Base-by-base conservation (phyloP, 2,797 vertebrate species). In the Philypnodon macrostomus region DNA sequence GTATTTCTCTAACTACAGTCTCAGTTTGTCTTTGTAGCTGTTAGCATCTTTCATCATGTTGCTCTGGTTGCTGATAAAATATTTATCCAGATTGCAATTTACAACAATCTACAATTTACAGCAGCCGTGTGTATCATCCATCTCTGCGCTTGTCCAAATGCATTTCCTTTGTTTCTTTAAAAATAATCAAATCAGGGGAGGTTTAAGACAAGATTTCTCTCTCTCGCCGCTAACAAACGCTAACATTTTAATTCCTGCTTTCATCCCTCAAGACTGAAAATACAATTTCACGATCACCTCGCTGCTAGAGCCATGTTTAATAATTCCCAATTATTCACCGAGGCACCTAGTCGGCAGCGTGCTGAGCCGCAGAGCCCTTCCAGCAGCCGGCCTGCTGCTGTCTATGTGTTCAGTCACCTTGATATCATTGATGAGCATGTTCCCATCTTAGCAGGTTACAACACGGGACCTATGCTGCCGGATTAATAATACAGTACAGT, bases 401-500 rank as follows among this genome's bases (percentile, higher is more conserved):
- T 41, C 76, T 77, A 71, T 85, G 75, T 86, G 82, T 80, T 86
- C 82, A 85, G 75, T 80, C 85, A 86, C 84, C 84, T 87, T 79
- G 79, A 75, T 86, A 86, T 81, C 80, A 86, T 83, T 78, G 45
- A 76, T 80, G 81, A 85, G 76, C 75, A 78, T 79, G 77, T 80
- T 80, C 69, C 64, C 79, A 76, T 88, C 84, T 85, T 83, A 81
- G 73, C 85, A 83, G 81, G 77, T 84, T 86, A 53, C 75, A 59
- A 29, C 57, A 39, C 54, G 45, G 63, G 77, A 80, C 84, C 82
- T 72, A 39, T 70, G 80, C 83, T 80, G 69, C 58, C 68, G 62
- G 83, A 85, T 91, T 78, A 91, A 91, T 91, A 88, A 89, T 88
- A 84, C 67, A 88, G 72, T 32, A 63, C 73, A 84, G 86, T 83